Base-by-base conservation (phyloP, 2,888 invertebrate genomes). In the Eumacrocentrus americanus region DNA sequence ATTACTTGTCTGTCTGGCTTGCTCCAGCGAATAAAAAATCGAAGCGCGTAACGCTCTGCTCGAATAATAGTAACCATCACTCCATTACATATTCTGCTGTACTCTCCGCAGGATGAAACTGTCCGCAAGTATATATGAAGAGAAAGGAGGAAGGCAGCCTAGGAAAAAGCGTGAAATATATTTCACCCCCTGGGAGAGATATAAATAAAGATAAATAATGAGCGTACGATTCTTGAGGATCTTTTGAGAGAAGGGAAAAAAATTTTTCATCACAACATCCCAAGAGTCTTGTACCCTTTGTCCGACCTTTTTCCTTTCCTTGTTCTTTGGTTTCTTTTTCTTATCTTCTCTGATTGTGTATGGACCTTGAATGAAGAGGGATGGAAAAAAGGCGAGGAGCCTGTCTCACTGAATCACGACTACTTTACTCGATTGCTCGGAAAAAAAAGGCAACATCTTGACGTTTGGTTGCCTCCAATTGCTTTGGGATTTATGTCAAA, bases 381-480 rank as follows among this genome's bases (percentile, higher is more conserved):
- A 22, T 9, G 3, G 3, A 18, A 34, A 18, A 29, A 38, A 38
- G 20, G 20, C 4, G n/a, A 14, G 1, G 3, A 18, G 23, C 3
- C 42, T 42, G 9, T 7, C 9, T 7, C 20, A 20, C 16, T 42
- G 52, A 56, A 60, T 52, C 60, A 54, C 9, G 34, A 38, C 60
- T 53, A 62, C 62, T 57, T 56, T 50, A 23, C 59, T 34, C 44
- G 54, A 62, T 62, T 62, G 53, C 44, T 46, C 9, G 29, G 25
- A 23, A 53, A 53, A 6, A 4, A 37, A 37, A 12, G 5, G 7
- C 11, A 9, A 40, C 34, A 1, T n/a, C n/a, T n/a, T n/a, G n/a
- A n/a, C n/a, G n/a, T n/a, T n/a, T n/a, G n/a, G n/a, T n/a, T n/a
- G n/a, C n/a, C n/a, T n/a, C n/a, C n/a, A n/a, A n/a, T n/a, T n/a